Base-by-base conservation (phyloP, 2,113 vertebrate genomes). In the Macheiramphus alcinus region DNA sequence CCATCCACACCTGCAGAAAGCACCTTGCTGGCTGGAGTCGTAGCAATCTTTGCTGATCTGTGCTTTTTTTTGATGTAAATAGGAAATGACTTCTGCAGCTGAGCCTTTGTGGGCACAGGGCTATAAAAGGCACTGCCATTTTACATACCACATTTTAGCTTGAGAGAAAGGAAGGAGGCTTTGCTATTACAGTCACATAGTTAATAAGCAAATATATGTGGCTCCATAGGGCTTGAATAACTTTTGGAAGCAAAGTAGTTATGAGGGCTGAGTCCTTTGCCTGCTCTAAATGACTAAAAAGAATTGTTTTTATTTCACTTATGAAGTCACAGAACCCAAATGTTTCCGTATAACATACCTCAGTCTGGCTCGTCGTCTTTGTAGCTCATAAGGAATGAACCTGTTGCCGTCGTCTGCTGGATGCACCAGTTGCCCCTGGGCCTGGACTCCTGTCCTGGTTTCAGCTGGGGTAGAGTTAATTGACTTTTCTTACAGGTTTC, bases 131-230 rank as follows among this genome's bases (percentile, higher is more conserved):
- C 72, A 10, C 59, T 86, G 89, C 85, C 92, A 34, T 91, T 91
- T 80, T 59, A 81, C 84, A 65, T 59, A 40, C 59, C 80, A 5
- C 80, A 20, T 17, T 34, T 16, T 4, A 70, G 86, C 72, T 38
- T 18, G 34, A 43, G 75, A 83, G 89, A 81, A 91, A 71, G 45
- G 83, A 65, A 66, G 80, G 67, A 78, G 93, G 76, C 87, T 84
- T 47, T 68, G 86, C 92, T 81, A 8, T 45, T 71, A 11, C 83
- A 19, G 83, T 68, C 88, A 9, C 89, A 32, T 94, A 34, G 32
- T 97, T 96, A 96, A 79, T 68, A 94, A 75, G 62, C 94, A 94
- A 97, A 96, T 95, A 17, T 82, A 75, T 94, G 96, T 94, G 96
- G 94, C 95, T 94, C 97, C 94, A 65, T 1, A 13, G 93, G 83